Base-by-base conservation (phyloP, 2,888 invertebrate species). In the Carabus problematicus region DNA sequence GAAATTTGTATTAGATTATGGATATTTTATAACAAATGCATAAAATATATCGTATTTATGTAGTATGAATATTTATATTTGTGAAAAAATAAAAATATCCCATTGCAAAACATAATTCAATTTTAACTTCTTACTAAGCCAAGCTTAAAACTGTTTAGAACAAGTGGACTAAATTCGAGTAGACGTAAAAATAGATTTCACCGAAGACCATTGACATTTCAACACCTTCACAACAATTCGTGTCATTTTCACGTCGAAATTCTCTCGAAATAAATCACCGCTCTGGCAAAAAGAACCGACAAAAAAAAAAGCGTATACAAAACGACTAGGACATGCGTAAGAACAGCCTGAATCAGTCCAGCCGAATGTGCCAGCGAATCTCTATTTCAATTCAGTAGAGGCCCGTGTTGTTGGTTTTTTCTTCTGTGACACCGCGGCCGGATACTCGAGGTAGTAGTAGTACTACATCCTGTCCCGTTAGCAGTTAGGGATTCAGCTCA, bases 201-300 rank as follows among this genome's bases (percentile, higher is more conserved):
- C 39, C 39, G 64, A 64, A 64, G 58, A 43, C 56, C 64, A 64
- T 64, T 58, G 56, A 56, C 47, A 45, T 64, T 47, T 64, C 64
- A 64, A 29, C 64, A 64, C 64, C 64, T 64, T 64, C 40, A 29
- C 19, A 29, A 56, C 61, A 43, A 63, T 54, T 40, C 40, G 41
- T 40, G 39, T 42, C 54, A 64, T 39, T 29, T 42, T 52, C 14
- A 56, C 64, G 56, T 64, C 58, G 40, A 56, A 56, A 62, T 62
- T 62, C 62, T 40, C 49, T 40, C 40, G 52, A 64, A 64, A 64
- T 64, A 64, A 42, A 55, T 43, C 56, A 29, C 41, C n/a, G 63
- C 12, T 64, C 29, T 29, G 6, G 29, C 29, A 29, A 29, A 29
- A 29, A 29, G 29, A 6, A 29, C 29, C 29, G 29, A 29, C 3